phyloP scores from a whole-genome alignment of 2,113 vertebrate genomes.

The Forbesichthys agassizii region DNA sequence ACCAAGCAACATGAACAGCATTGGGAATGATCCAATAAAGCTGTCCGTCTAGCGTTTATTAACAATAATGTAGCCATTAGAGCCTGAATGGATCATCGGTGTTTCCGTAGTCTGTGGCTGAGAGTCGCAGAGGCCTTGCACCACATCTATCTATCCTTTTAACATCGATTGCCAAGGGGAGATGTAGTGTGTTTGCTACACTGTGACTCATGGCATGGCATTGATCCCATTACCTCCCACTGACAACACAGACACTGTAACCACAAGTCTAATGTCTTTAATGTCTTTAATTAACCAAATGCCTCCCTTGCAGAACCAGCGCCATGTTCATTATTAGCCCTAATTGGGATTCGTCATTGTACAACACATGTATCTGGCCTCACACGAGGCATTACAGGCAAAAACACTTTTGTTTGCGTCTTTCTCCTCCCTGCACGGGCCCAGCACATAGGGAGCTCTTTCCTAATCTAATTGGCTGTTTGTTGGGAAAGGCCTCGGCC shows the following conservation, averaged over 20 bases:
- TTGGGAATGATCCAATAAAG: background rate
- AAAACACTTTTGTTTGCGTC: slow-evolving; percentile 1
- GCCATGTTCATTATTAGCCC: slow-evolving; percentile 10
- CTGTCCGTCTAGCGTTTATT: too few relatives aligned
- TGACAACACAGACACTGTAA: too few relatives aligned
- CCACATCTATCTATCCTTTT: background rate
- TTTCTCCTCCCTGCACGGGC: background rate
- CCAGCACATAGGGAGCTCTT: slow-evolving; percentile 6
- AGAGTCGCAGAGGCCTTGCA: background rate
- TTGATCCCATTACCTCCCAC: too few relatives aligned
- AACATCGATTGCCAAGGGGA: background rate
- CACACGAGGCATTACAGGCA: background rate
- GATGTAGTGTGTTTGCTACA: too few relatives aligned
- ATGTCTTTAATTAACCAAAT: too few relatives aligned
- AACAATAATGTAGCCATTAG: too few relatives aligned
- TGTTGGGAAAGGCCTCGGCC: background rate
- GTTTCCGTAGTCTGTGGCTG: too few relatives aligned
- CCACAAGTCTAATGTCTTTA: too few relatives aligned
- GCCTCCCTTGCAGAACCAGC: background rate
- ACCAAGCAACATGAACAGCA: background rate
- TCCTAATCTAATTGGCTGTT: background rate
- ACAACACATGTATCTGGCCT: slow-evolving; percentile 1
- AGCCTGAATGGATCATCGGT: too few relatives aligned
- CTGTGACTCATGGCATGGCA: too few relatives aligned
- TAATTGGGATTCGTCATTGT: background rate